Evolutionary conservation across 2,888 invertebrate species (phyloP), one percentile per base, ranked within the genome.

Genomic region (Carterocephalus palaemon): DNA sequence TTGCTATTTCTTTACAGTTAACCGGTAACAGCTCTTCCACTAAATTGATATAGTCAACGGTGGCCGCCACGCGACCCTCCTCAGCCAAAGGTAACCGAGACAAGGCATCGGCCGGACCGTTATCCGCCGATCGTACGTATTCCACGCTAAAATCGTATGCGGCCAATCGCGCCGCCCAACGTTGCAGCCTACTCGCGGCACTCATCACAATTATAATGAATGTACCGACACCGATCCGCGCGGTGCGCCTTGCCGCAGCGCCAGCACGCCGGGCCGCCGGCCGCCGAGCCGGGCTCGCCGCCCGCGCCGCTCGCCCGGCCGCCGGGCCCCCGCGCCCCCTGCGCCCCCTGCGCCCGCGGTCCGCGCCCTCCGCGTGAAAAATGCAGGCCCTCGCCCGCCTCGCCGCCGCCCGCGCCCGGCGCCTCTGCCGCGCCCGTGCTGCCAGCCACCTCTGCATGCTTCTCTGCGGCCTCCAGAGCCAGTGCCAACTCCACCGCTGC

Each of bases 111-210:
- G 57, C 57, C 3, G 43, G 46, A 6, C 49, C 43, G 26, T 59
- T 56, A 6, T 32, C 5, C 9, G 23, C 23, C 2, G 52, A 48
- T 5, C 19, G 36, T 1, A 60, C 48, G 28, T 46, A 57, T 22
- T 53, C 47, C 1, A 60, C 47, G 2, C 29, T 12, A 47, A 52
- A 59, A 28, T 64, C 49, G 48, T 73, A 77, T 4, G 55, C 68
- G 2, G 67, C 56, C 4, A 78, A 46, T 1, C 57, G 42, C 12
- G 57, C 32, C 9, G 68, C 64, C 60, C 62, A 73, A 32, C 60
- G 45, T 46, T 57, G 65, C 47, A 65, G 52, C 9, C 61, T 52
- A 22, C 59, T 59, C 4, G 69, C 60, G 7, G 64, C 62, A 26
- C 62, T 53, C 28, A 38, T 62, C 55, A 49, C 60, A 61, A 41